Percentiles rank a stretch among this genome's conserved stretches.
Evolutionary conservation across 2,113 vertebrate genomes (phyloP).

Genomic region (Excalfactoria chinensis): DNA sequence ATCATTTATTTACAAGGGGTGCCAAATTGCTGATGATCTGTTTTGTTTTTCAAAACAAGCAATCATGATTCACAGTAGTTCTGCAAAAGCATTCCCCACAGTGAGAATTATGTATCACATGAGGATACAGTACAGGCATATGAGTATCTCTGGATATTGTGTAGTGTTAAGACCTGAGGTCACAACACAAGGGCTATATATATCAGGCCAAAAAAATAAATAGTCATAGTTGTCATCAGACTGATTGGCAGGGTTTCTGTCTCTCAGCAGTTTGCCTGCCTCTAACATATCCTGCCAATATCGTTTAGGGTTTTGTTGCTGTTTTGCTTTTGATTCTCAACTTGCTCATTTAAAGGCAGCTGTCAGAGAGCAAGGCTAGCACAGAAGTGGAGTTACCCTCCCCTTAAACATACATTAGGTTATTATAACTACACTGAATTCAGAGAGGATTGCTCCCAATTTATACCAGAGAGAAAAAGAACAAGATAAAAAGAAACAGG

Average conservation of each 20-base stretch:
- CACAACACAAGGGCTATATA: neutral
- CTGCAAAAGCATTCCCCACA: neutral
- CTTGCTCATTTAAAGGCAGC: neutral
- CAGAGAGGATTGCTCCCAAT: neutral
- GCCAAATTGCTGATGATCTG: neutral
- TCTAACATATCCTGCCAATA: neutral
- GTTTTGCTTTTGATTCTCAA: neutral
- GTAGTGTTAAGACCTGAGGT: neutral
- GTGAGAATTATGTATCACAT: neutral
- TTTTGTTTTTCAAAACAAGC: neutral
- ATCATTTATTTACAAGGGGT: neutral
- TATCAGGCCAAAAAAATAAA: neutral
- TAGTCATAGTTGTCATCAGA: neutral
- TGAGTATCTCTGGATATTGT: neutral
- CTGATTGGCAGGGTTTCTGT: neutral
- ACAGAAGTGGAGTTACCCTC: neutral
- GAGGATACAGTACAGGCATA: neutral
- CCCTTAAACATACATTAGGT: neutral
- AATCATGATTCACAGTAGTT: neutral
- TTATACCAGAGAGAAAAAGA: neutral
- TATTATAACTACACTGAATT: neutral
- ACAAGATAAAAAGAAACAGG: neutral
- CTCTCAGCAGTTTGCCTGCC: neutral
- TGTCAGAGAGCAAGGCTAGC: neutral
- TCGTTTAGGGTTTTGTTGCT: neutral